A percentile compares a stretch with the other conserved stretches of the same genome.
phyloP scores from a whole-genome alignment of 2,113 vertebrate species.

The Sturnira hondurensis region DNA sequence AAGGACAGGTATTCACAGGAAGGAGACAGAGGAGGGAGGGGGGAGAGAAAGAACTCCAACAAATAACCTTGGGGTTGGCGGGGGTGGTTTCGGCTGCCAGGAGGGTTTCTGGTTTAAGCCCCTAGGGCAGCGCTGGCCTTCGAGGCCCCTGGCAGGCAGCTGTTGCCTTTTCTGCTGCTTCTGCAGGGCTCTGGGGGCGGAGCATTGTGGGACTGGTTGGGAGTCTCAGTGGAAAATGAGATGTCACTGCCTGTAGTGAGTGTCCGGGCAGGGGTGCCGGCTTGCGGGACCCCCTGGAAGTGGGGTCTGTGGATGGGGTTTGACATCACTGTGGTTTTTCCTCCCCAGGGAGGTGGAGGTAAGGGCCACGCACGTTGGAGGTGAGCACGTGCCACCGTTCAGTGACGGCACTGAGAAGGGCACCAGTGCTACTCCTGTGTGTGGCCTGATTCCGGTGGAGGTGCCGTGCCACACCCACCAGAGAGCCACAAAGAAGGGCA shows the following conservation, averaged over 20 bases:
- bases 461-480: neutral
- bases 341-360: neutral
- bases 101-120: neutral
- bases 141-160: neutral
- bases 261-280: neutral
- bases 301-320: neutral
- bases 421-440: fast-evolving
- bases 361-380: fast-evolving
- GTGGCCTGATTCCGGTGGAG: neutral
- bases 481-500: neutral
- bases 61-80: neutral
- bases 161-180: neutral
- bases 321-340: fast-evolving
- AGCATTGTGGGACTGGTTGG: neutral
- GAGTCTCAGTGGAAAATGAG: neutral
- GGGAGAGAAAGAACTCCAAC: neutral
- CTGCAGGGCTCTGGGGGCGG: neutral
- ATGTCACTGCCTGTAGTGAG: neutral
- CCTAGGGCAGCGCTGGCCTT: fast-evolving
- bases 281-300: neutral
- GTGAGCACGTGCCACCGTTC: neutral
- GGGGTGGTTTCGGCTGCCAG: neutral
- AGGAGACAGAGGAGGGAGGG: neutral
- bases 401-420: neutral
- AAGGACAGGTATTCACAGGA: conserved; percentile 59